These are phyloP conservation scores for Hyaena hyaena DNA, from an alignment of 2,113 vertebrate genomes.

Conservation along the genomic window DNA sequence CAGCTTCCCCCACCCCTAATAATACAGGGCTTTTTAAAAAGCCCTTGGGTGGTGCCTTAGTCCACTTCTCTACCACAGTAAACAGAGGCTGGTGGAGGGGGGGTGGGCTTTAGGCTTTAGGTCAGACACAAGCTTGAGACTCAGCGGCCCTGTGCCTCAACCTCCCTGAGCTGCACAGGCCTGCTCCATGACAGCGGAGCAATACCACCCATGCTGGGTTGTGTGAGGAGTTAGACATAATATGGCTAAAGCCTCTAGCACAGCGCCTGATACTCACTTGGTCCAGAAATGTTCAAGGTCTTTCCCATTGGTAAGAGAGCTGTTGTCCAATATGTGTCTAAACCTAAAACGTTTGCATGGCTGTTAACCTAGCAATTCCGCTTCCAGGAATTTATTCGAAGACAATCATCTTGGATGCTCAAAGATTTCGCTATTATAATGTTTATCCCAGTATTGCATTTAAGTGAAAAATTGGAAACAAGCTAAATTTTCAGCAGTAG, in stretches of 20 bases:
- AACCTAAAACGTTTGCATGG: neutral
- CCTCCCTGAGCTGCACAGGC: neutral
- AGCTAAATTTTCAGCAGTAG: constrained; percentile 21
- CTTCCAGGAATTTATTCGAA: constrained; percentile 33
- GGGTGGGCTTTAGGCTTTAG: neutral
- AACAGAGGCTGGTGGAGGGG: neutral
- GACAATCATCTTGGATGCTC: constrained; percentile 12
- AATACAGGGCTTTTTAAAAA: neutral
- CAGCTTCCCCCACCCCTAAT: neutral
- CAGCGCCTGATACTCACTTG: neutral
- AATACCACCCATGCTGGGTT: neutral
- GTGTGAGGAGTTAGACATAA: neutral
- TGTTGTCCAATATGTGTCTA: neutral
- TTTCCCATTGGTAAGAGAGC: neutral
- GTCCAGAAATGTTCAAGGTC: neutral
- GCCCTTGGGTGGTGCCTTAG: neutral
- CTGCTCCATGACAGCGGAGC: neutral
- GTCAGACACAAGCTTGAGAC: neutral
- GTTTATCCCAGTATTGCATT: constrained; percentile 2
- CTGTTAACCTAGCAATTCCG: neutral
- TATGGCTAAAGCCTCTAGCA: no score
- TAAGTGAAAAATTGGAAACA: constrained; percentile 60
- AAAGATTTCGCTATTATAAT: constrained; percentile 15
- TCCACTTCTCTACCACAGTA: neutral
- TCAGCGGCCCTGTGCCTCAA: neutral